Conservation (phyloP, 2,888 invertebrate genomes). For the Hirtodrosophila duncani region DNA sequence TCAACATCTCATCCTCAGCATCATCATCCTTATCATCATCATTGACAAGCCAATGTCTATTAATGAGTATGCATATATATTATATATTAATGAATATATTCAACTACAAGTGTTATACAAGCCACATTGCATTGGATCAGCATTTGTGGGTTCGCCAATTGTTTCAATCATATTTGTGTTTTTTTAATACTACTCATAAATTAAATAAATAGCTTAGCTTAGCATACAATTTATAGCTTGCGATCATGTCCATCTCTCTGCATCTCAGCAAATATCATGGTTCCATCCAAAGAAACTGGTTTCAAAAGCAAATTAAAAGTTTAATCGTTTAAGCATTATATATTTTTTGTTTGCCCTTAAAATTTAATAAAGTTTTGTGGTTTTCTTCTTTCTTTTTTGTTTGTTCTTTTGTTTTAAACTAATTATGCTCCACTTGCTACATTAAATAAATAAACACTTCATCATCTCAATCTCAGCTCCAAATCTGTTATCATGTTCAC, state of each 20-base stretch:
- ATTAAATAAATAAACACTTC: slow-evolving; percentile 52
- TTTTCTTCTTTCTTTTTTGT: slow-evolving; percentile 14
- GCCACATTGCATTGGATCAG: slow-evolving; percentile 56
- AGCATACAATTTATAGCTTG: slow-evolving; percentile 57
- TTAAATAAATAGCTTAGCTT: slow-evolving; percentile 68
- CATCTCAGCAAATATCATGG: too few relatives aligned
- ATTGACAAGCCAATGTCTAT: slow-evolving; percentile 28
- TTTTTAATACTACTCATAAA: slow-evolving; percentile 66
- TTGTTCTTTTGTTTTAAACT: slow-evolving; percentile 18
- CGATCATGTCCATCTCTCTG: too few relatives aligned
- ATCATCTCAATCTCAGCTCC: slow-evolving; percentile 25
- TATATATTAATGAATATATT: slow-evolving; percentile 50
- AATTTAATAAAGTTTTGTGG: slow-evolving; percentile 46
- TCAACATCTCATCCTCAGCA: too few relatives aligned
- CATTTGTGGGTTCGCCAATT: slow-evolving; percentile 31
- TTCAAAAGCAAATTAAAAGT: slow-evolving; percentile 38
- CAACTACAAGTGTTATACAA: slow-evolving; percentile 55
- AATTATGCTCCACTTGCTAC: slow-evolving; percentile 14
- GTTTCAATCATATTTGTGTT: slow-evolving; percentile 7
- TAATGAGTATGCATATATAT: slow-evolving; percentile 39
- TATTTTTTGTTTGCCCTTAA: slow-evolving; percentile 35
- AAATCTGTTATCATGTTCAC: slow-evolving; percentile 25
- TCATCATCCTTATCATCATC: slow-evolving; percentile 4
- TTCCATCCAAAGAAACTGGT: too few relatives aligned
- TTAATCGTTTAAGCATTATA: slow-evolving; percentile 42